Evolutionary conservation across 2,113 vertebrate species (phyloP), one percentile per base, ranked within the genome.

Genomic region (Thamnophis sirtalis): DNA sequence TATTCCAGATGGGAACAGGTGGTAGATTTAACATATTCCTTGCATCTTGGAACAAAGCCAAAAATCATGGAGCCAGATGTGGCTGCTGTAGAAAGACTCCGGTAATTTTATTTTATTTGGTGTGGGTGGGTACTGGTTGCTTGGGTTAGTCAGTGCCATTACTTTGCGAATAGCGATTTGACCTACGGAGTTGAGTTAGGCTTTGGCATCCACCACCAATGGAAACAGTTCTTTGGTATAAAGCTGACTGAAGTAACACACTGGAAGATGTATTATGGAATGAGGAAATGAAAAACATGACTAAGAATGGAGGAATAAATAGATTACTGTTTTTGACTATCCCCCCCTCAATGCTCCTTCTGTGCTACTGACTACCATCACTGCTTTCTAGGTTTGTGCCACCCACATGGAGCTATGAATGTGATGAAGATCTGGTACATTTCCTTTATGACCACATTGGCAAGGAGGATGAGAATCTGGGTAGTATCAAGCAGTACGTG

Each of bases 341-440:
- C 17, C 28, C 11, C 43, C 43, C 2, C 55, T 24, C 43, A 9
- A 3, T 86, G 7, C 21, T 22, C 89, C 92, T 63, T n/a, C 68
- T 93, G 19, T 89, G 28, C 50, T 0, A 0, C 91, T 92, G 17
- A 56, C 58, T 1, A 24, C 33, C 26, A 53, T 55, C 24, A 22
- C 85, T 89, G 15, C 38, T 94, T 87, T 9, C 2, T 97, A 99
- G 99, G 93, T 98, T 97, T 93, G 98, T 99, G 19, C 98, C 99
- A 49, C 98, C 98, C 51, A 99, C 98, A 0, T 99, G 99, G 99
- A 98, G 98, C 3, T 99, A 98, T 0, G 99, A 99, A 96, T 99
- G 99, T 80, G 99, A 99, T 0, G 99, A 99, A 95, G 99, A 99
- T 96, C 97, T 99, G 92, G 98, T 99, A 89, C 99, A 99, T 95